Base-by-base conservation (phyloP, 2,797 vertebrate species). In the Mycteria americana region DNA sequence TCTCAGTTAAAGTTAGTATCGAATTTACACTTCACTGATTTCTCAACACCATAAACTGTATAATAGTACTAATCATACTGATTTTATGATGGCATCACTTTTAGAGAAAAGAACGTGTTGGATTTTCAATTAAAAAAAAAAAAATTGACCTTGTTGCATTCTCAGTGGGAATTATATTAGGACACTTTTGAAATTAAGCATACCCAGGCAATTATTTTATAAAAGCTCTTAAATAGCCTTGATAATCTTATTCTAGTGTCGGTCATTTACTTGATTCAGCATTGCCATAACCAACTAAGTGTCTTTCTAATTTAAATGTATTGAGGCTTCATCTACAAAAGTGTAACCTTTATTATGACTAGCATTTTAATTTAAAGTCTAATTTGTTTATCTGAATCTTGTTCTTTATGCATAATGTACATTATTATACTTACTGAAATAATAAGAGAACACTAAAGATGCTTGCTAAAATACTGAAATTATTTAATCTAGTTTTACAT, bases 231-330 rank as follows among this genome's bases (percentile, higher is more conserved):
- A 86, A 96, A 87, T 39, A 83, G 33, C 30, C 27, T 81, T 39
- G 53, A 77, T 65, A 93, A 78, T 76, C 25, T 87, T 92, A 56
- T 77, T 92, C 64, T 72, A 43, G 30, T 65, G 74, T 79, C 17
- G 4, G 54, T 94, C 73, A 88, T 95, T 96, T 84, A 81, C 31
- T 96, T 94, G 69, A 67, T 85, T 92, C 56, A 92, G 28, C n/a
- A 63, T 64, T 89, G 17, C 43, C 24, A 22, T 82, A 87, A 67
- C 11, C 30, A n/a, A 85, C 41, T 43, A 81, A 57, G 5, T 84
- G 21, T 77, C 63, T 90, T 92, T 60, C 74, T 88, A 96, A 95
- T 96, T 87, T 67, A 93, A 97, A 67, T 85, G 7, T 60, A 83
- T 11, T 81, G 53, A 81, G 23, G 5, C 6, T 73, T 93, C 72